Evolutionary conservation across 2,113 vertebrate species (phyloP).

Genomic region (Heloderma charlesbogerti): DNA sequence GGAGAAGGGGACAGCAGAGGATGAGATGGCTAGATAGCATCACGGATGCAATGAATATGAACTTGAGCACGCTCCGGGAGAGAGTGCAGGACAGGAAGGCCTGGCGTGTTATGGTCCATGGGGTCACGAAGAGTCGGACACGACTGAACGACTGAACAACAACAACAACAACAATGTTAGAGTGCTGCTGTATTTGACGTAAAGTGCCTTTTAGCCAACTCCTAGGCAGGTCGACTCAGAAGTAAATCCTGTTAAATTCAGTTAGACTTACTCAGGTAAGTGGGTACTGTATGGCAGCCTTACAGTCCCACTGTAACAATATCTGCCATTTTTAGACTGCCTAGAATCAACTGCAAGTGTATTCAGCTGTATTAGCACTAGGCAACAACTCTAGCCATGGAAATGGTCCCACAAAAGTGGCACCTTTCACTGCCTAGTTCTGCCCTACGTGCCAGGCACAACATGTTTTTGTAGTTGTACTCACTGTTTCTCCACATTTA

Average conservation of each 20-base stretch:
- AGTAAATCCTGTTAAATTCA: neutral
- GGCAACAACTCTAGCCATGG: neutral
- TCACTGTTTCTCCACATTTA: neutral
- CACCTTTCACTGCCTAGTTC: neutral
- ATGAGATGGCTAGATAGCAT: too few relatives aligned
- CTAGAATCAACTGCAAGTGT: neutral
- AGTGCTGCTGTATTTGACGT: neutral
- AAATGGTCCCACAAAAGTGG: neutral
- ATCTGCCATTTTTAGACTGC: neutral
- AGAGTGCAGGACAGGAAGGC: too few relatives aligned
- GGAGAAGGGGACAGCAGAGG: too few relatives aligned
- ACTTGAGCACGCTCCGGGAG: too few relatives aligned
- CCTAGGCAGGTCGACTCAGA: neutral
- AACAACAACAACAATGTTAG: neutral
- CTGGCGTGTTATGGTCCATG: too few relatives aligned
- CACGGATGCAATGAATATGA: too few relatives aligned
- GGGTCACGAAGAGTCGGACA: too few relatives aligned
- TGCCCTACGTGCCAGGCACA: neutral
- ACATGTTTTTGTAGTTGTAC: neutral
- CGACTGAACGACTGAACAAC: too few relatives aligned
- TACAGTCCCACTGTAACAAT: neutral
- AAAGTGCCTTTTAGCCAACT: neutral
- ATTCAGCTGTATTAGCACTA: neutral
- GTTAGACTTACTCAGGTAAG: neutral
- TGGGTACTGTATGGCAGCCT: neutral